Percentiles rank a stretch among this genome's conserved stretches.
Conservation (phyloP, 2,888 invertebrate genomes). For the Tetropium fuscum region DNA sequence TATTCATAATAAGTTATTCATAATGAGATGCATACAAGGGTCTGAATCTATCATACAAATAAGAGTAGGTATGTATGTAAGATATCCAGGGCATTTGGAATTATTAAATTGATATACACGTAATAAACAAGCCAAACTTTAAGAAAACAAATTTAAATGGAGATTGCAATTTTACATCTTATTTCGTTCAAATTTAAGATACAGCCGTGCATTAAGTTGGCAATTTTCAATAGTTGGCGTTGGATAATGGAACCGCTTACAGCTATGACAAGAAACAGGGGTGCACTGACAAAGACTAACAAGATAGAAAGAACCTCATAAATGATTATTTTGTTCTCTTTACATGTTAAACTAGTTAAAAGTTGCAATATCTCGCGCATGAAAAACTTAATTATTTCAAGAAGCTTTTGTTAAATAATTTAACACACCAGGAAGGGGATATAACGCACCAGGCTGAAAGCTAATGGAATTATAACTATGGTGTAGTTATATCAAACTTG, state of each 20-base stretch:
- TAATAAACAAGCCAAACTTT: too few relatives aligned
- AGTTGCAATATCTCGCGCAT: too few relatives aligned
- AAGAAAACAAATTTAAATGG: neutral
- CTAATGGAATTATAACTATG: neutral
- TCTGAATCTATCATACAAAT: too few relatives aligned
- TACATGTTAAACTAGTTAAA: neutral
- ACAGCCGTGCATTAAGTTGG: neutral
- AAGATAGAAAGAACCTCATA: neutral
- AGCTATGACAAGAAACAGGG: neutral
- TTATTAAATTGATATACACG: too few relatives aligned
- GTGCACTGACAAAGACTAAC: neutral
- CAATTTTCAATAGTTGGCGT: neutral
- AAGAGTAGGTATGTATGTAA: too few relatives aligned
- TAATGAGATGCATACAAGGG: too few relatives aligned
- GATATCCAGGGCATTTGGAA: too few relatives aligned
- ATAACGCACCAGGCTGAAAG: neutral
- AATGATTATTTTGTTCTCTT: neutral
- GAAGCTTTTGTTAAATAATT: too few relatives aligned
- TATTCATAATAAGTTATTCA: too few relatives aligned
- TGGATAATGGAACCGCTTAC: neutral
- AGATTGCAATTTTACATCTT: neutral
- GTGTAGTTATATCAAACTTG: neutral
- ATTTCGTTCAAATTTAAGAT: neutral
- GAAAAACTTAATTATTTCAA: too few relatives aligned
- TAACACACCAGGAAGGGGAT: too few relatives aligned